Evolutionary conservation across 2,113 vertebrate genomes (phyloP).

Genomic region (Podarcis cretensis): DNA sequence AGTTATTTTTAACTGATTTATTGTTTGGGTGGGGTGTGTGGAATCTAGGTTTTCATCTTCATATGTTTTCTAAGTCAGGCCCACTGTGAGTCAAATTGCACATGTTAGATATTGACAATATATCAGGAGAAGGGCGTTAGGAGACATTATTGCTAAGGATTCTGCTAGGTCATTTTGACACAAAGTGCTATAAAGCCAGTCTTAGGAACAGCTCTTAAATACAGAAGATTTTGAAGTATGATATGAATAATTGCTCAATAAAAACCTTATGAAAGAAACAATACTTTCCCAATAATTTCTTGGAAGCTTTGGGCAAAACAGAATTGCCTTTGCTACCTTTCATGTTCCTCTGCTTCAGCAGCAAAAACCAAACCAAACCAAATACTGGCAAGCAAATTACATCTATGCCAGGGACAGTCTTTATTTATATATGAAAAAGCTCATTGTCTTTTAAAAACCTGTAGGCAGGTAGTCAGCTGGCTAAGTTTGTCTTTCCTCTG

Average conservation of each 20-base stretch:
- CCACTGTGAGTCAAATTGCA: background rate
- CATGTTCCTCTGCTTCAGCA: background rate
- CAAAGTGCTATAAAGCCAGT: background rate
- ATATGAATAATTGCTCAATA: background rate
- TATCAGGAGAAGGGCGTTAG: background rate
- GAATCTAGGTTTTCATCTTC: background rate
- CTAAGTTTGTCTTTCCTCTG: slow-evolving; percentile 1
- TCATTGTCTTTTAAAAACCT: background rate
- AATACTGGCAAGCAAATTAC: background rate
- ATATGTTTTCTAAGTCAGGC: background rate
- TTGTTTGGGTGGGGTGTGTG: background rate
- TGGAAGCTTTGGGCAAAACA: background rate
- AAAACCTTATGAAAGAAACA: background rate
- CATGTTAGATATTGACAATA: background rate
- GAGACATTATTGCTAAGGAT: background rate
- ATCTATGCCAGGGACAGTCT: background rate
- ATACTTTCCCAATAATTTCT: background rate
- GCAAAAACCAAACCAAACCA: background rate
- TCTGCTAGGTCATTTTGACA: background rate
- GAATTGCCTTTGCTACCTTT: background rate
- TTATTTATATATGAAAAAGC: background rate
- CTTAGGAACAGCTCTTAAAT: background rate
- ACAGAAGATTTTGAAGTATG: background rate
- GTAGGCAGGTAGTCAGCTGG: background rate
- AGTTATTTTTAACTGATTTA: background rate